Evolutionary conservation across 2,797 vertebrate genomes (phyloP).

Genomic region (Tolypeutes matacus): DNA sequence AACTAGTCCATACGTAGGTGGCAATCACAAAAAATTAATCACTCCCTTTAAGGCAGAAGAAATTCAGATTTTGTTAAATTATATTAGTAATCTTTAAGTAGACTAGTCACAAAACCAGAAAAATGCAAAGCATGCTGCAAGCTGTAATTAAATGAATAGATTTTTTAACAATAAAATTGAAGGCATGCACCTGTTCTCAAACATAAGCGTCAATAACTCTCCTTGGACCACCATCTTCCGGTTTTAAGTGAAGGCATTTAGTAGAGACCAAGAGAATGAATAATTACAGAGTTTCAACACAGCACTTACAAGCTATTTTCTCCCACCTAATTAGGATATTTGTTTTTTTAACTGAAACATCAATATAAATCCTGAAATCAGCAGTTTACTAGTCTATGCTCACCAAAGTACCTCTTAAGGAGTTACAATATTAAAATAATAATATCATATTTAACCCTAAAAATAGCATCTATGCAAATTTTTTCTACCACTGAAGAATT

Average conservation of each 20-base stretch:
- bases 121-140: slow-evolving; percentile 8
- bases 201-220: neutral
- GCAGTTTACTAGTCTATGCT: neutral
- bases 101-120: slow-evolving; percentile 13
- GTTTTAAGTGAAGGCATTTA: neutral
- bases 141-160: neutral
- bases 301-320: slow-evolving; percentile 1
- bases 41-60: neutral
- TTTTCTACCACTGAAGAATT: slow-evolving; percentile 22
- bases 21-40: slow-evolving; percentile 15
- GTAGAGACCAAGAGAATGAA: neutral
- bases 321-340: neutral
- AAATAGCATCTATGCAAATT: neutral
- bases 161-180: slow-evolving; percentile 29
- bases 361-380: slow-evolving; percentile 40
- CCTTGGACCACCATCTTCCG: neutral
- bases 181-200: neutral
- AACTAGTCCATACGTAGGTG: neutral
- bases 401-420: neutral
- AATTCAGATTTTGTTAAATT: neutral
- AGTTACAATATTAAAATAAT: neutral
- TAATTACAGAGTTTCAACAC: neutral
- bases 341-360: neutral
- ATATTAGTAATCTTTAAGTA: neutral
- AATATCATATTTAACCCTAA: slow-evolving; percentile 23